Evolutionary conservation across 2,113 vertebrate genomes (phyloP).

Genomic region (Leptobrachium leishanense): DNA sequence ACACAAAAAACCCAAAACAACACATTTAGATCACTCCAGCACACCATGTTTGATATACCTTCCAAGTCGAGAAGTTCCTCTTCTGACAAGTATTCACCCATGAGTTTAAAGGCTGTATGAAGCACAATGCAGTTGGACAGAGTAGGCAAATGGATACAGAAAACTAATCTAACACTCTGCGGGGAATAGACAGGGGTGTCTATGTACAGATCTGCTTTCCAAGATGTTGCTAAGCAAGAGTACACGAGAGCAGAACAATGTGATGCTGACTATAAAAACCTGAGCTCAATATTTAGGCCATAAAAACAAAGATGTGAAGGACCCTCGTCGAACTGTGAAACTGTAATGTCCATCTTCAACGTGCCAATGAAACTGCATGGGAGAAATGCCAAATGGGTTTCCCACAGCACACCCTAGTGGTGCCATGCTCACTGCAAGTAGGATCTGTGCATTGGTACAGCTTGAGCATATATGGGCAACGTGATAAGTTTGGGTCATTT

Average conservation of each 20-base stretch:
- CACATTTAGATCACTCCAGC: not conserved
- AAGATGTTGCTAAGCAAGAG: not conserved
- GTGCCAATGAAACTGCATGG: not conserved
- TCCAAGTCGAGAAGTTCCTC: conserved; percentile 70
- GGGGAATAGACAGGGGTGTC: not conserved
- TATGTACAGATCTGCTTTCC: not conserved
- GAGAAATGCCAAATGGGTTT: not conserved
- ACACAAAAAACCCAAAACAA: not conserved
- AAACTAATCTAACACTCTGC: not conserved
- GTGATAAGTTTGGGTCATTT: too few species aligned
- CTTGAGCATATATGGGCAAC: too few species aligned
- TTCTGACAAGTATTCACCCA: conserved; percentile 76
- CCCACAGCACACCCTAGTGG: not conserved
- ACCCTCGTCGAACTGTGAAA: not conserved
- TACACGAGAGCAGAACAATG: not conserved
- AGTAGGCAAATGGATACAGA: not conserved
- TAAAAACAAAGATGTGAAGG: not conserved
- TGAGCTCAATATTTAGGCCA: not conserved
- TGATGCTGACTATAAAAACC: not conserved
- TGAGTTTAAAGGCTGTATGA: conserved; percentile 71
- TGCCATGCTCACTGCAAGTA: not conserved
- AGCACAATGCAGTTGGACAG: conserved; percentile 60
- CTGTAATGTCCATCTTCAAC: not conserved
- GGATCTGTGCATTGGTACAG: too few species aligned
- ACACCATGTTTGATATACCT: conserved; percentile 23